Percentiles rank a stretch among this genome's conserved stretches.
phyloP scores from a whole-genome alignment of 2,888 invertebrate species.

The Philereme vetulata region DNA sequence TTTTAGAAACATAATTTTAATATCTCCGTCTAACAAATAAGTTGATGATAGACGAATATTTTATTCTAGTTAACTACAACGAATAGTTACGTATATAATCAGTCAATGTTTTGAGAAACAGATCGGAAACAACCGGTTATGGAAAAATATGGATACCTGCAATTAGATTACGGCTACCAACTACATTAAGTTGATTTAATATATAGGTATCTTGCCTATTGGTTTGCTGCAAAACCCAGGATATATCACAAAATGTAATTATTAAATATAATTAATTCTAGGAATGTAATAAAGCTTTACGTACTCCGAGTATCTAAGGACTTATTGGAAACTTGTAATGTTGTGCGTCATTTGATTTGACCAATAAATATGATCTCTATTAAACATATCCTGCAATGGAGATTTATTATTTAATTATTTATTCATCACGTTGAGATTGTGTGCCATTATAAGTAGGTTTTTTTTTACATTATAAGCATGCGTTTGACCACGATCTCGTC shows the following conservation, averaged over 20 bases:
- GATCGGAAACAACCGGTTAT: too few species aligned
- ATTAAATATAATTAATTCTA: background rate
- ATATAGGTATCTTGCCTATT: background rate
- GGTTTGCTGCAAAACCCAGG: background rate
- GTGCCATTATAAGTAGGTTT: background rate
- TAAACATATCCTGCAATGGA: conserved; percentile 9
- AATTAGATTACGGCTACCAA: too few species aligned
- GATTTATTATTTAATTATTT: conserved; percentile 3
- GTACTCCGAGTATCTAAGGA: conserved; percentile 1
- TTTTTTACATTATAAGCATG: too few species aligned
- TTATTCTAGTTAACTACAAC: too few species aligned
- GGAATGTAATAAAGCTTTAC: background rate
- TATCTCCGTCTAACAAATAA: too few species aligned
- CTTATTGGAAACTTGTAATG: conserved; percentile 5
- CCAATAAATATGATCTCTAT: conserved; percentile 10
- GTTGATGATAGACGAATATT: too few species aligned
- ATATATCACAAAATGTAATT: background rate
- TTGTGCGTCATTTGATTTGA: conserved; percentile 24
- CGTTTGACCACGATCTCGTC: too few species aligned
- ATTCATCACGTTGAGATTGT: conserved; percentile 19
- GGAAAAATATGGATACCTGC: too few species aligned
- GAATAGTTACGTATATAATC: too few species aligned
- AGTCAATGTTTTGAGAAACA: too few species aligned
- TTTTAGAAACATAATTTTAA: too few species aligned
- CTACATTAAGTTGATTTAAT: background rate